Percentiles rank a stretch among this genome's conserved stretches.
Evolutionary conservation across 2,888 invertebrate species (phyloP).

Genomic region (Elegia similella): DNA sequence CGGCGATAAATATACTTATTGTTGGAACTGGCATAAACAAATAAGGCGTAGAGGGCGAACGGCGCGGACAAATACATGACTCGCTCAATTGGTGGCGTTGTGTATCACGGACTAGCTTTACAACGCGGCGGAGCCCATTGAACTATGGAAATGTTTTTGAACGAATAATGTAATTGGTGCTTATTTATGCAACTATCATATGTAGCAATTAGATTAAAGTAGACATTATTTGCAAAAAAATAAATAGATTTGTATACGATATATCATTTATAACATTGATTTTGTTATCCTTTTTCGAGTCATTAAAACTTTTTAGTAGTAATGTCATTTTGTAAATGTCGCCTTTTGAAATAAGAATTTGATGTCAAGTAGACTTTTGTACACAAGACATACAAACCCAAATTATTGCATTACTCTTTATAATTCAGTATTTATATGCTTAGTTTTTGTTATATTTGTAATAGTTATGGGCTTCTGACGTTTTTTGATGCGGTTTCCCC

Average conservation of each 20-base stretch:
- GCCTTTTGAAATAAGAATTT: conserved; percentile 38
- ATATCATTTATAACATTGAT: too few relatives aligned
- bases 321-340: conserved; percentile 13
- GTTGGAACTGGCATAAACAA: conserved; percentile 7
- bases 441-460: conserved; percentile 24
- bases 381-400: conserved; percentile 32
- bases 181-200: too few relatives aligned
- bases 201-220: too few relatives aligned
- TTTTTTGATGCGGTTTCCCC: conserved; percentile 40
- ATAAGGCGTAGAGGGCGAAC: neutral
- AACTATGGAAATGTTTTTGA: too few relatives aligned
- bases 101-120: neutral
- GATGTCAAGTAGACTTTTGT: conserved; percentile 39
- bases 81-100: conserved; percentile 9
- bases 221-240: too few relatives aligned
- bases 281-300: too few relatives aligned
- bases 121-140: too few relatives aligned
- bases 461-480: conserved; percentile 42
- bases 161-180: too few relatives aligned
- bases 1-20: conserved; percentile 9
- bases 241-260: too few relatives aligned
- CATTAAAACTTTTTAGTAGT: conserved; percentile 3
- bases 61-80: neutral
- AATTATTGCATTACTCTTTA: conserved; percentile 36
- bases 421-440: conserved; percentile 33